Base-by-base conservation (phyloP, 2,797 vertebrate species). In the Diceros bicornis region DNA sequence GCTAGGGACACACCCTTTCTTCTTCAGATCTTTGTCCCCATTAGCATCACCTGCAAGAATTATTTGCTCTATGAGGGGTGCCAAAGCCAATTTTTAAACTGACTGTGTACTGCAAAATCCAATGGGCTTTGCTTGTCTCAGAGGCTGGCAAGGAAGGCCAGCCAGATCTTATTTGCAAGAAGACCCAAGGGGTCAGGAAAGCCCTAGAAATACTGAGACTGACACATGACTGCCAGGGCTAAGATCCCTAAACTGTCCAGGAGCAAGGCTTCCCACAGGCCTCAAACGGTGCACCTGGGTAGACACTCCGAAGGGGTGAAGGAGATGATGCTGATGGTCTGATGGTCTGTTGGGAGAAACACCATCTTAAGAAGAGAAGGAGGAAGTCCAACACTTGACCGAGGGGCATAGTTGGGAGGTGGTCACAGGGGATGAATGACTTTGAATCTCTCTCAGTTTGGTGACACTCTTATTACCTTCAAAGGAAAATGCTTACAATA, bases 1-100 rank as follows among this genome's bases (percentile, higher is more conserved):
- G 55, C 64, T 72, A 13, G 52, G 32, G 95, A 83, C 64, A 86
- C 3, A 27, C 17, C 4, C 29, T 2, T 20, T 55, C 41, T 81
- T 95, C 52, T 77, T 92, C 82, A 95, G 37, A 83, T 74, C 11
- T 83, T 64, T 97, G 72, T 32, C 64, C 5, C 37, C 59, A 27
- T 86, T 93, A 84, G n/a, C 10, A 84, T 81, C 69, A 89, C 69
- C 34, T 88, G 50, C 18, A 79, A 84, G 44, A 95, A 93, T 89
- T 74, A 50, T 95, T 94, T 87, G 18, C 64, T 83, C 44, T 89
- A 4, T 20, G 34, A 92, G 23, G 17, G 12, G 4, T 50, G 17
- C 41, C 50, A 52, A 94, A 84, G 74, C 72, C 50, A 87, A 74
- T 32, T 84, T 41, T 96, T 52, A 95, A 83, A 57, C 14, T 37